Evolutionary conservation across 2,888 invertebrate genomes (phyloP).

Genomic region (Deladenus siricidicola): DNA sequence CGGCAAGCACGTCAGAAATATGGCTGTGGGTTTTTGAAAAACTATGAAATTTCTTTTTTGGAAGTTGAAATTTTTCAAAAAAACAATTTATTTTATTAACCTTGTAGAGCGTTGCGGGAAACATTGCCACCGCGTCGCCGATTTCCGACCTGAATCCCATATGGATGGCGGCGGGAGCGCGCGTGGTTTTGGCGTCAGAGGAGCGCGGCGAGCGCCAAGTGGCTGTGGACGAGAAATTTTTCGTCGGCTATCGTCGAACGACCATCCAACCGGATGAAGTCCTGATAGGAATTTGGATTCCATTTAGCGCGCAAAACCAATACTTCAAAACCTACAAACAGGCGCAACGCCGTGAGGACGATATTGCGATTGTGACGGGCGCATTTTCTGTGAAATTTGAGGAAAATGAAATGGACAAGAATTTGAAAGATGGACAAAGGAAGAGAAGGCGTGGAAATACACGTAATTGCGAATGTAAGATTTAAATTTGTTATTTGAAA

Average conservation of each 20-base stretch:
- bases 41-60: neutral
- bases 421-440: too few species aligned
- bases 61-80: slow-evolving; percentile 28
- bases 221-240: slow-evolving; percentile 68
- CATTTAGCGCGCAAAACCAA: slow-evolving; percentile 66
- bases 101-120: slow-evolving; percentile 81
- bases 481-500: too few species aligned
- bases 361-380: slow-evolving; percentile 87
- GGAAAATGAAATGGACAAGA: too few species aligned
- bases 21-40: slow-evolving; percentile 65
- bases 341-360: slow-evolving; percentile 81
- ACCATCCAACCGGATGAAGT: slow-evolving; percentile 69
- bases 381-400: slow-evolving; percentile 45
- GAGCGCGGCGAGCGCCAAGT: slow-evolving; percentile 55
- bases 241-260: slow-evolving; percentile 76
- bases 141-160: slow-evolving; percentile 91
- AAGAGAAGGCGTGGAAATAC: too few species aligned
- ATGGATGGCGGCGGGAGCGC: slow-evolving; percentile 67
- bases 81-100: too few species aligned
- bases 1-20: slow-evolving; percentile 86
- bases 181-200: slow-evolving; percentile 49
- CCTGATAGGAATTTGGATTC: slow-evolving; percentile 71
- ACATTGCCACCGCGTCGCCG: slow-evolving; percentile 88
- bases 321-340: slow-evolving; percentile 80
- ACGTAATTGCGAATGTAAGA: too few species aligned